phyloP scores from a whole-genome alignment of 2,113 vertebrate species.

The Eurypyga helias region DNA sequence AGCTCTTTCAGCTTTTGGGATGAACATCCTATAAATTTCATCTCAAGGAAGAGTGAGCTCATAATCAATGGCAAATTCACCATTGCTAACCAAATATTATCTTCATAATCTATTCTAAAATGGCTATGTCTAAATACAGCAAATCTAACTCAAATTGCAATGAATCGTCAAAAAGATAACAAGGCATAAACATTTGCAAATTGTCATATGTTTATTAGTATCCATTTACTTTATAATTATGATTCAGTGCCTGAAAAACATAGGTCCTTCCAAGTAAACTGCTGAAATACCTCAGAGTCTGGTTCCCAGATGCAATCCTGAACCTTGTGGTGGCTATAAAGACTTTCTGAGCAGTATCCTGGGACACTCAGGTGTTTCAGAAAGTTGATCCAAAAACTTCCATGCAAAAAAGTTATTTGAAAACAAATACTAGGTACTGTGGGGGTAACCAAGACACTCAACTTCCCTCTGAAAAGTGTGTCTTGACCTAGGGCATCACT shows the following conservation, averaged over 20 bases:
- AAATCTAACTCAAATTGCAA: neutral
- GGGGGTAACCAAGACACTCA: neutral
- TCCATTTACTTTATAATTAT: neutral
- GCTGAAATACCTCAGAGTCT: neutral
- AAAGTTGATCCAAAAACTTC: neutral
- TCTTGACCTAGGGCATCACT: neutral
- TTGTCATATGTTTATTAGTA: neutral
- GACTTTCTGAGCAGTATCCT: neutral
- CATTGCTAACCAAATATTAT: neutral
- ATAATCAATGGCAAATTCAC: neutral
- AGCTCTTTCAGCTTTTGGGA: neutral
- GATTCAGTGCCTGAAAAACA: fast-evolving
- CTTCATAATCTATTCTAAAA: neutral
- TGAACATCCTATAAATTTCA: neutral
- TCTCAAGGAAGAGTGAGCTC: neutral
- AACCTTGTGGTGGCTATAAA: neutral
- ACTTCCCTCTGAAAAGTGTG: neutral
- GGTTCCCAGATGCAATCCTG: neutral
- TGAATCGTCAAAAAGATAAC: neutral
- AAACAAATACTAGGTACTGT: neutral
- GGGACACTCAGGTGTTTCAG: neutral
- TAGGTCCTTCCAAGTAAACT: neutral
- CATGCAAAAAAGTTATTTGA: neutral
- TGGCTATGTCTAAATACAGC: neutral
- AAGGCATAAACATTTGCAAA: neutral